Percentiles rank a stretch among this genome's conserved stretches.
These are phyloP conservation scores for Neosilurus hyrtlii DNA, from an alignment of 2,797 vertebrate species.

Conservation along the genomic window DNA sequence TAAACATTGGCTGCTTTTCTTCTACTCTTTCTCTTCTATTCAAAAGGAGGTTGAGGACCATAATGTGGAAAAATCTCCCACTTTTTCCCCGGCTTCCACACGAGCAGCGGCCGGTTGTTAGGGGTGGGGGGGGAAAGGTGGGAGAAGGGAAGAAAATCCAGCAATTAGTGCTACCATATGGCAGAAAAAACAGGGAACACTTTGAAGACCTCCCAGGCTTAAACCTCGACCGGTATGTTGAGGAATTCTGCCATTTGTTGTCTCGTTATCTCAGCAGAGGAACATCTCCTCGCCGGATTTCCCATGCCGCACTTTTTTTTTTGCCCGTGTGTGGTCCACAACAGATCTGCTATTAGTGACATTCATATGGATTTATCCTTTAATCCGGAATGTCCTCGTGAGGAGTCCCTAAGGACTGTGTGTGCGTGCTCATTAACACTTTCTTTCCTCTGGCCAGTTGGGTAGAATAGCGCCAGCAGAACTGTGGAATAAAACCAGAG, in stretches of 20 bases:
- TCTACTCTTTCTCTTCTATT: not conserved
- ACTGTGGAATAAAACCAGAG: not conserved
- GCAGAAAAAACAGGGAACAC: constrained; percentile 63
- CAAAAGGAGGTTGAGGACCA: constrained; percentile 40
- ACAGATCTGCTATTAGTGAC: constrained; percentile 44
- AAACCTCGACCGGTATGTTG: constrained; percentile 75
- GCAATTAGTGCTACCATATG: constrained; percentile 83
- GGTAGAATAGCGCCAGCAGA: not conserved
- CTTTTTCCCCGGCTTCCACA: constrained; percentile 56
- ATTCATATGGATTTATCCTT: constrained; percentile 29
- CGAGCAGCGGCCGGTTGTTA: constrained; percentile 57
- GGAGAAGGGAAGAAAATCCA: constrained; percentile 47
- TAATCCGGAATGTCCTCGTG: not conserved
- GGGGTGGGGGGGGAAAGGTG: not conserved
- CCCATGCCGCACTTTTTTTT: constrained; percentile 58
- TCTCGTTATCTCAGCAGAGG: constrained; percentile 68
- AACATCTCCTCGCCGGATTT: constrained; percentile 56
- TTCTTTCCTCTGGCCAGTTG: not conserved
- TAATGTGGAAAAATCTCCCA: constrained; percentile 48
- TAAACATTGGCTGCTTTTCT: not conserved
- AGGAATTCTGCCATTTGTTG: constrained; percentile 71
- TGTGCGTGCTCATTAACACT: constrained; percentile 28
- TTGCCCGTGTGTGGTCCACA: constrained; percentile 48
- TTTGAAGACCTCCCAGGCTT: constrained; percentile 74
- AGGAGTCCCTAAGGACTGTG: not conserved